Evolutionary conservation across 2,888 invertebrate species (phyloP).

Genomic region (Phortica magna): DNA sequence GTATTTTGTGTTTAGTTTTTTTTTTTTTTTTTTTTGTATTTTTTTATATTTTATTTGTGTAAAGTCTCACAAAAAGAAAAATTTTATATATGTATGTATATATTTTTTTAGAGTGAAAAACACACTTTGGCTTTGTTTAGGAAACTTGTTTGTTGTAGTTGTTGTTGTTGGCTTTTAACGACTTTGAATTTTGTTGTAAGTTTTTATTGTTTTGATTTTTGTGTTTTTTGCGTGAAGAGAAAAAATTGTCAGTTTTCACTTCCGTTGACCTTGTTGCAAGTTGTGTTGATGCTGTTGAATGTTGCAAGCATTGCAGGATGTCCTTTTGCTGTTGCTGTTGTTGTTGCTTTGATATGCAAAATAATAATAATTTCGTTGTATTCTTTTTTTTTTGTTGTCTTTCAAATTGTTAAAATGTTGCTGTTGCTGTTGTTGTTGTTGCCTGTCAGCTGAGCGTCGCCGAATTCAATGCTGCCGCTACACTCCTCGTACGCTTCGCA

Average conservation of each 20-base stretch:
- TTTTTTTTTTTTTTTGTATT: background rate
- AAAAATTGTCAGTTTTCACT: constrained; percentile 34
- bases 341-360: constrained; percentile 3
- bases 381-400: background rate
- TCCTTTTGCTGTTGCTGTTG: constrained; percentile 32
- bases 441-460: constrained; percentile 11
- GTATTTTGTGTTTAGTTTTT: constrained; percentile 35
- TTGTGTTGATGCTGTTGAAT: background rate
- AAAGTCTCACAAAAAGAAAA: background rate
- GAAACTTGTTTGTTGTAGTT: constrained; percentile 15
- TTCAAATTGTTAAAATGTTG: background rate
- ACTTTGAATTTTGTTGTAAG: constrained; percentile 9
- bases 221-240: constrained; percentile 28
- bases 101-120: background rate
- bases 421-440: background rate
- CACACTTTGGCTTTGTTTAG: constrained; percentile 26
- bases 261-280: constrained; percentile 31
- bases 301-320: background rate
- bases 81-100: background rate
- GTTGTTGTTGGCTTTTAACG: constrained; percentile 5
- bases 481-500: too few species aligned
- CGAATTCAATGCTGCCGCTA: background rate
- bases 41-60: background rate
- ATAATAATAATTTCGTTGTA: background rate
- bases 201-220: constrained; percentile 29